Percentiles rank a stretch among this genome's conserved stretches.
Evolutionary conservation across 2,113 vertebrate genomes (phyloP).

Genomic region (Atractosteus spatula): DNA sequence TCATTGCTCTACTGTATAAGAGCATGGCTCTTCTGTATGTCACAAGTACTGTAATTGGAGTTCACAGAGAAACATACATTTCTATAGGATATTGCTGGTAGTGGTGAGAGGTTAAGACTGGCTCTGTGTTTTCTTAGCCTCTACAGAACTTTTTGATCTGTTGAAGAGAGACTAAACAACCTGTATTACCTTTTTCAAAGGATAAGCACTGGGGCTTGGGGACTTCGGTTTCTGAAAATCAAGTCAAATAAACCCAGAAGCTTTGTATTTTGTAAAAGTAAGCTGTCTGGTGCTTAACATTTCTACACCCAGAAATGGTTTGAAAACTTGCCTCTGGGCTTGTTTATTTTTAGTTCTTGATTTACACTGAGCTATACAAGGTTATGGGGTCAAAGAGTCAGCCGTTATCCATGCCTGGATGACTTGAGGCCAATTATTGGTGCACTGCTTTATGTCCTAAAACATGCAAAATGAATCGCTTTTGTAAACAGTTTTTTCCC

Average conservation of each 20-base stretch:
- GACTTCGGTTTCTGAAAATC: not conserved
- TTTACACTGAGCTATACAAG: not conserved
- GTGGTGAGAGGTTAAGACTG: no score
- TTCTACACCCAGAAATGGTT: not conserved
- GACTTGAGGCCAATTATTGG: not conserved
- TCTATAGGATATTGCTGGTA: no score
- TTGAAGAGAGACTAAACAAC: no score
- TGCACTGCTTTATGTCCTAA: not conserved
- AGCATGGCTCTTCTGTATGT: no score
- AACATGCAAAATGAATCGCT: not conserved
- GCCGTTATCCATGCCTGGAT: not conserved
- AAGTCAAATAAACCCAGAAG: not conserved
- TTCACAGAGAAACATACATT: no score
- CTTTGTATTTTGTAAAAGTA: not conserved
- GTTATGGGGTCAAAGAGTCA: not conserved
- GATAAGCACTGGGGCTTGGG: not conserved
- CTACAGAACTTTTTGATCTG: no score
- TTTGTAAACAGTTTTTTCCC: not conserved
- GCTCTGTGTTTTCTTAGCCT: no score
- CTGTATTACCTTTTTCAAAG: no score
- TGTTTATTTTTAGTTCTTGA: conserved; percentile 3
- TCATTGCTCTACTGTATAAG: no score
- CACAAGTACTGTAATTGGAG: no score
- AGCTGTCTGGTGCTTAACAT: not conserved
- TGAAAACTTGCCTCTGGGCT: not conserved